Percentiles rank a stretch among this genome's conserved stretches.
Evolutionary conservation across 53 echinoderm and acorn worm species (phyloP).

Genomic region (Glandiceps talaboti): DNA sequence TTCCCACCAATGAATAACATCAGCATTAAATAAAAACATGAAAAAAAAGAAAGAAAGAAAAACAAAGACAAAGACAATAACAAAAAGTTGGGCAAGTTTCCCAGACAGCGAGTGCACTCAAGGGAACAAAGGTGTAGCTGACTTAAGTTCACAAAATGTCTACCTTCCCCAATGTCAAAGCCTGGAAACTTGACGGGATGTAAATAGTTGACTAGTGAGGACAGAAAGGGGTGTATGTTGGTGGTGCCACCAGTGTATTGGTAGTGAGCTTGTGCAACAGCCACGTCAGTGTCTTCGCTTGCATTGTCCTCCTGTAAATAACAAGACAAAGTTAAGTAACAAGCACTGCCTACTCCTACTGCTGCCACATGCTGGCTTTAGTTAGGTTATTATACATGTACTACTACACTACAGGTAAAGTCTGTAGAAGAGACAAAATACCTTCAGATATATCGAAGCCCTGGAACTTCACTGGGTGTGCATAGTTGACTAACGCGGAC

Average conservation of each 20-base stretch:
- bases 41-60: too few species aligned
- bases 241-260: slow-evolving; percentile 89
- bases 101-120: neutral
- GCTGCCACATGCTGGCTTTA: neutral
- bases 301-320: neutral
- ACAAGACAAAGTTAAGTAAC: neutral
- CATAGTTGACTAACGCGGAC: slow-evolving; percentile 96
- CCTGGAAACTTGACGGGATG: slow-evolving; percentile 99
- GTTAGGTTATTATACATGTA: too few species aligned
- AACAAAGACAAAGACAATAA: neutral
- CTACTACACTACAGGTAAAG: too few species aligned
- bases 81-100: too few species aligned
- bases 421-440: slow-evolving; percentile 4
- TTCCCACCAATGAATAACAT: neutral
- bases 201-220: slow-evolving; percentile 97
- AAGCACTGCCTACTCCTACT: neutral
- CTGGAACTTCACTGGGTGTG: slow-evolving; percentile 99
- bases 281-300: neutral
- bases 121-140: neutral
- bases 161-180: slow-evolving; percentile 95
- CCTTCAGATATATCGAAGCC: slow-evolving; percentile 96
- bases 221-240: slow-evolving; percentile 94
- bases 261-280: slow-evolving; percentile 58
- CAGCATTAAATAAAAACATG: neutral
- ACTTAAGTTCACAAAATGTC: neutral